Evolutionary conservation across 2,113 vertebrate genomes (phyloP), one percentile per base, ranked within the genome.

Genomic region (Barbus barbus): DNA sequence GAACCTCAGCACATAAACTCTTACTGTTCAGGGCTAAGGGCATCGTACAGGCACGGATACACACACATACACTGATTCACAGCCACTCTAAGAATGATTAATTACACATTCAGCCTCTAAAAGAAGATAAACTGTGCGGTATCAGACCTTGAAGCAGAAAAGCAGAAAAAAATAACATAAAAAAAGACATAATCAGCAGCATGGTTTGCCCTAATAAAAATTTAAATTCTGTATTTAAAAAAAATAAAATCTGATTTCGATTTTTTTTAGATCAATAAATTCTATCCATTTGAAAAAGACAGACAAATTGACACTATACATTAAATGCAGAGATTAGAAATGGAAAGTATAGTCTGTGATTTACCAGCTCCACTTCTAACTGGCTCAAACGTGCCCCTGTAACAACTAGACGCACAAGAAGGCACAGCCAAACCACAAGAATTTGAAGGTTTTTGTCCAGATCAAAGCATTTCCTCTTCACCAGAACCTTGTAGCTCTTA

Each of bases 1-100:
- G 75, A 86, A 81, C 83, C 89, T 87, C 94, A 94, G 94, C 93
- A 94, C 93, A 93, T 94, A 93, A 94, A 94, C 93, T 94, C 93
- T 94, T 95, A 93, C 93, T 94, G 94, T 94, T 93, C 88, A 90
- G 89, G 92, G 93, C 88, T 77, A 88, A 91, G 85, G 90, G 86
- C 65, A 63, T 48, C 20, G 31, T n/a, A 58, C 20, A 26, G n/a
- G 38, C 38, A 78, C 24, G 72, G 7, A 11, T 0, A 9, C 41
- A 46, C 33, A 72, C 67, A 56, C 53, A 28, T 65, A 56, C 31
- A 41, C 60, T 31, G 18, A 41, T 60, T 36, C 41, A 36, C 53
- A 28, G 48, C 31, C 46, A 63, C 74, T 48, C 41, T 28, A 67
- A 69, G 22, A 46, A 73, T 73, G 0, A 44, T 73, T 24, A 77